Conservation (phyloP, 2,888 invertebrate genomes). For the Nesidiocoris tenuis region DNA sequence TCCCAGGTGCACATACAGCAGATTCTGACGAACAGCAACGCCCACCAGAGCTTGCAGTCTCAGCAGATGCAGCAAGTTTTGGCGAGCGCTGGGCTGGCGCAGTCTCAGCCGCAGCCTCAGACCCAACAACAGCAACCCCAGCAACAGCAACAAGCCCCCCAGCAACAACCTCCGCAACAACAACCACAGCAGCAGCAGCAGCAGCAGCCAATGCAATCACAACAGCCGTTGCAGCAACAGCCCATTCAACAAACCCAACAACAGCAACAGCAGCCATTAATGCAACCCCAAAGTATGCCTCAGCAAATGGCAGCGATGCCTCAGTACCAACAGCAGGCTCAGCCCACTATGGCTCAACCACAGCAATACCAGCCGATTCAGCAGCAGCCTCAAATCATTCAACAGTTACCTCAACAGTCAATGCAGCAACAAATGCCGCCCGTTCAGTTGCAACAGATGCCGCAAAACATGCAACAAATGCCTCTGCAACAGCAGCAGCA, state of each 20-base stretch:
- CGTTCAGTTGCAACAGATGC: constrained; percentile 29
- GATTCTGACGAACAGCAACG: constrained; percentile 50
- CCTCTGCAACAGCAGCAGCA: constrained; percentile 48
- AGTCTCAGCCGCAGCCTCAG: constrained; percentile 57
- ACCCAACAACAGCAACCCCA: constrained; percentile 50
- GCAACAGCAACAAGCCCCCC: constrained; percentile 52
- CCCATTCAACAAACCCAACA: constrained; percentile 57
- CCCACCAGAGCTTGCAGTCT: constrained; percentile 52
- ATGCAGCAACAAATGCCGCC: constrained; percentile 46
- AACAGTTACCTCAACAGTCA: constrained; percentile 51
- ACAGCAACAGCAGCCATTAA: constrained; percentile 56
- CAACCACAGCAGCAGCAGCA: constrained; percentile 54
- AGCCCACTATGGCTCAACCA: constrained; percentile 46
- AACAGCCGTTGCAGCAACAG: constrained; percentile 54
- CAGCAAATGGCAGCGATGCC: constrained; percentile 60
- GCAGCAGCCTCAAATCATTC: constrained; percentile 51
- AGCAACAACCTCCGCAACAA: constrained; percentile 54
- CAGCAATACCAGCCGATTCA: constrained; percentile 52
- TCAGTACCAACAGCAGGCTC: constrained; percentile 58
- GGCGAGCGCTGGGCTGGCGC: constrained; percentile 54
- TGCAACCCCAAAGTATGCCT: constrained; percentile 48
- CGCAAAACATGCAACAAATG: constrained; percentile 49
- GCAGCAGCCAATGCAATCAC: constrained; percentile 54
- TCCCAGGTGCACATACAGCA: constrained; percentile 51
- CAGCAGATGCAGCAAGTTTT: constrained; percentile 53